These are phyloP conservation scores for Heliopora coerulea DNA, from an alignment of 92 coral and sea anemone species.

Conservation along the genomic window DNA sequence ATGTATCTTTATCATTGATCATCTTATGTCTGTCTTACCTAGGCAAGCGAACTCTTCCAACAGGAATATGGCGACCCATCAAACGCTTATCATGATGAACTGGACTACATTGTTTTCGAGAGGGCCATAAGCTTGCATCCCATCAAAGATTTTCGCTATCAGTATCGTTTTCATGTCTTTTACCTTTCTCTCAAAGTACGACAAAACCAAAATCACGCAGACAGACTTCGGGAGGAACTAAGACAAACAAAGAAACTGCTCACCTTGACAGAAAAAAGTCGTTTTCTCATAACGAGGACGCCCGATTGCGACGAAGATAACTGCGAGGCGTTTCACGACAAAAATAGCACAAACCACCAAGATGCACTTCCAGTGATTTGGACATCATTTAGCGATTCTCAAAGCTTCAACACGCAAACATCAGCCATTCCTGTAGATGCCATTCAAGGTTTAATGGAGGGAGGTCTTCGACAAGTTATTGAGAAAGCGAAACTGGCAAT, in stretches of 20 bases:
- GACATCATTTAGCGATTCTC: slow-evolving; percentile 7
- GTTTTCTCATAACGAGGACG: background rate
- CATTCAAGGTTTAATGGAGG: slow-evolving; percentile 76
- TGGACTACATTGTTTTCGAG: slow-evolving; percentile 84
- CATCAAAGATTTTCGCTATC: slow-evolving; percentile 66
- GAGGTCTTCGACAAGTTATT: slow-evolving; percentile 74
- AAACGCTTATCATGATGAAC: slow-evolving; percentile 88
- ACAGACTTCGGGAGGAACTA: slow-evolving; percentile 59
- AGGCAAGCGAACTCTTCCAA: slow-evolving; percentile 91
- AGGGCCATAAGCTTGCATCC: slow-evolving; percentile 94
- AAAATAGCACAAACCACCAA: background rate
- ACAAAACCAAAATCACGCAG: slow-evolving; percentile 71
- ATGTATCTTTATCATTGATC: too few species aligned
- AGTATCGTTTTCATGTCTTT: slow-evolving; percentile 85
- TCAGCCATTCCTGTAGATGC: slow-evolving; percentile 71
- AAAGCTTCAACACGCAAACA: slow-evolving; percentile 2
- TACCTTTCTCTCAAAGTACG: slow-evolving; percentile 71
- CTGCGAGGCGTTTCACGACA: slow-evolving; percentile 13
- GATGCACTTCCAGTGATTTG: slow-evolving; percentile 7
- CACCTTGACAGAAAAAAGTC: slow-evolving; percentile 21
- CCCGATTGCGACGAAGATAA: background rate
- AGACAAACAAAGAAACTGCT: slow-evolving; percentile 74
- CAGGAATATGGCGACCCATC: slow-evolving; percentile 74
- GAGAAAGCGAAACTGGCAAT: slow-evolving; percentile 83
- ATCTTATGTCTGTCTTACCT: too few species aligned